Evolutionary conservation across 1,140 invertebrate genomes (phyloP).

Genomic region (Brachionus rotundiformis): DNA sequence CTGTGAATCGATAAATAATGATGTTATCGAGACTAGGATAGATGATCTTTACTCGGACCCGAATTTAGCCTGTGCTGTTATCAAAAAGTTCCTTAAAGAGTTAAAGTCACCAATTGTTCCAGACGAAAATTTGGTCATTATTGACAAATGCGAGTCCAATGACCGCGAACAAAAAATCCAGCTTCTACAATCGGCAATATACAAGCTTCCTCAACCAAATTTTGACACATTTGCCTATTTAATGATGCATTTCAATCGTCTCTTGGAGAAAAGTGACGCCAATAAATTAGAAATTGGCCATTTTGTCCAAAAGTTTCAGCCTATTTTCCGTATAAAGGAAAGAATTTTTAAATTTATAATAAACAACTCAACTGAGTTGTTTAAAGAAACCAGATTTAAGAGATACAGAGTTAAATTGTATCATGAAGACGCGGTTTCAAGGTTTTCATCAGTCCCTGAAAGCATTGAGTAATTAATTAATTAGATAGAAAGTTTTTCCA

Average conservation of each 20-base stretch:
- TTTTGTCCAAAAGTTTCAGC: slow-evolving; percentile 49
- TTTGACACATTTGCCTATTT: slow-evolving; percentile 47
- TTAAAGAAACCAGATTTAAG: slow-evolving; percentile 35
- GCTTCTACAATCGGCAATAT: not conserved
- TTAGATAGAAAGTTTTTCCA: not conserved
- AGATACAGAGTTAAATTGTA: slow-evolving; percentile 8
- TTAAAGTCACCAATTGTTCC: slow-evolving; percentile 39
- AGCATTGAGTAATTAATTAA: slow-evolving; percentile 2
- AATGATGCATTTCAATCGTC: slow-evolving; percentile 35
- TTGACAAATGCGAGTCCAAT: slow-evolving; percentile 34
- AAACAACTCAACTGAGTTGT: not conserved
- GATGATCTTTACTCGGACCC: slow-evolving; percentile 27
- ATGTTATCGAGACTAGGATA: not conserved
- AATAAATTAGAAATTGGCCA: slow-evolving; percentile 30
- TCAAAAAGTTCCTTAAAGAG: slow-evolving; percentile 49
- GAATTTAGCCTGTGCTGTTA: slow-evolving; percentile 35
- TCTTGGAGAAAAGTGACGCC: slow-evolving; percentile 18
- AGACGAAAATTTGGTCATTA: slow-evolving; percentile 35
- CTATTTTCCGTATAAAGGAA: slow-evolving; percentile 47
- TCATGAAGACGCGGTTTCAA: not conserved
- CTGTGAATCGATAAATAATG: slow-evolving; percentile 48
- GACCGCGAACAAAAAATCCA: slow-evolving; percentile 47
- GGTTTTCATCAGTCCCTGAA: not conserved
- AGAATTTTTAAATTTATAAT: slow-evolving; percentile 47
- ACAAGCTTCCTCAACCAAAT: slow-evolving; percentile 2